These are phyloP conservation scores for Sebastes hubbsi DNA, from an alignment of 2,797 vertebrate genomes.

Conservation along the genomic window DNA sequence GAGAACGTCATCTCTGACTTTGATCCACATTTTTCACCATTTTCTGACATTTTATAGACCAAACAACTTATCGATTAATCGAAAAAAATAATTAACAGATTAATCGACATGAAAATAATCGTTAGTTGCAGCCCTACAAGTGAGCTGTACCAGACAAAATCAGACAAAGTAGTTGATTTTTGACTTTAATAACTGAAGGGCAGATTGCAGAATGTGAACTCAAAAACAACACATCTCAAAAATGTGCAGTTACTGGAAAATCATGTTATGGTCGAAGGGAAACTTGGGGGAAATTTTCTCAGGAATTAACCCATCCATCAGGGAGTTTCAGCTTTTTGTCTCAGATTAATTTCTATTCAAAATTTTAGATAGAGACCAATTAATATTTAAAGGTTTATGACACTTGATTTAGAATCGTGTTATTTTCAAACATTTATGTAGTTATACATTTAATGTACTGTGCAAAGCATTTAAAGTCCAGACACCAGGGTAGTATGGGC, in stretches of 20 bases:
- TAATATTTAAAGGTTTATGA: conserved; percentile 6
- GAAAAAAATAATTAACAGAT: too few relatives aligned
- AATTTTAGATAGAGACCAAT: not conserved
- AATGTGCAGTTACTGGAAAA: not conserved
- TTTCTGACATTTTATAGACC: too few relatives aligned
- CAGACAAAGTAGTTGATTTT: not conserved
- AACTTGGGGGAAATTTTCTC: conserved; percentile 25
- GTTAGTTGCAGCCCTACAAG: too few relatives aligned
- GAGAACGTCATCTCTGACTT: too few relatives aligned
- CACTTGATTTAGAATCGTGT: not conserved
- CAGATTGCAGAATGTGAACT: not conserved
- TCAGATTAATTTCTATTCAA: not conserved
- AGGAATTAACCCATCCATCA: conserved; percentile 25
- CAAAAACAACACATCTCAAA: not conserved
- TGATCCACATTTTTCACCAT: too few relatives aligned
- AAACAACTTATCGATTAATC: too few relatives aligned
- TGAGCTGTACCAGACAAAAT: not conserved
- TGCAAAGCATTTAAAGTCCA: not conserved
- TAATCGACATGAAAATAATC: too few relatives aligned
- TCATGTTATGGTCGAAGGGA: not conserved
- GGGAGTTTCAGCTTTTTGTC: conserved; percentile 7
- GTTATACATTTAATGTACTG: not conserved
- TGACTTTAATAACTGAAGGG: not conserved
- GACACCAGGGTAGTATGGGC: not conserved
- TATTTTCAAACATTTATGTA: not conserved